Base-by-base conservation (phyloP, 2,113 vertebrate genomes). In the Laticauda colubrina region DNA sequence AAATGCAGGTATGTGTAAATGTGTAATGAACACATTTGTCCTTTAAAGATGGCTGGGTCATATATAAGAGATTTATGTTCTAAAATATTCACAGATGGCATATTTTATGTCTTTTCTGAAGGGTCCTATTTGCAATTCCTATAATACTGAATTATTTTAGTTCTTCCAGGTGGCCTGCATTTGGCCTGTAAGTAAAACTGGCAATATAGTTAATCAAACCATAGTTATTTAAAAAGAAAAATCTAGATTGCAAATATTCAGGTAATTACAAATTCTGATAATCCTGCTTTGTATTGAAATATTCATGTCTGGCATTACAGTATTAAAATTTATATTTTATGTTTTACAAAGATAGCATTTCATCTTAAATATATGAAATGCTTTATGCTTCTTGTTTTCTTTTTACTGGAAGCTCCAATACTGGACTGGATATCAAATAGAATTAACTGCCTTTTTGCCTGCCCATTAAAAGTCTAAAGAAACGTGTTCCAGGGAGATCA, bases 291-390 rank as follows among this genome's bases (percentile, higher is more conserved):
- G 18, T 94, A 87, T 92, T 93, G 91, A 92, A 95, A 94, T 93
- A 95, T 91, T 94, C 91, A 94, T 93, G 69, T 96, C 93, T 94
- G 91, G 94, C 96, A 94, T 94, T 90, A 92, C 57, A 95, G 93
- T 94, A 96, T 93, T 94, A 92, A 95, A 96, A 91, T 89, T 43
- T 81, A 90, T 97, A 95, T 96, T 93, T 56, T 97, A 95, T 91
- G 95, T 96, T 95, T 91, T 88, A 92, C 89, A 94, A 61, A 95
- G 96, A 61, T 94, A 94, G 91, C 94, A 48, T 95, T 93, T 95
- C 95, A 95, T 94, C 94, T 93, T 95, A 94, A 95, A 96, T 92
- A 95, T 96, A 95, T 94, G 94, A 96, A 96, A 95, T 97, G 95
- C 96, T 97, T 97, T 95, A 57, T 95, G 34, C 87, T 92, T 90